Evolutionary conservation across 2,113 vertebrate genomes (phyloP).

Genomic region (Neodon shergylaensis): DNA sequence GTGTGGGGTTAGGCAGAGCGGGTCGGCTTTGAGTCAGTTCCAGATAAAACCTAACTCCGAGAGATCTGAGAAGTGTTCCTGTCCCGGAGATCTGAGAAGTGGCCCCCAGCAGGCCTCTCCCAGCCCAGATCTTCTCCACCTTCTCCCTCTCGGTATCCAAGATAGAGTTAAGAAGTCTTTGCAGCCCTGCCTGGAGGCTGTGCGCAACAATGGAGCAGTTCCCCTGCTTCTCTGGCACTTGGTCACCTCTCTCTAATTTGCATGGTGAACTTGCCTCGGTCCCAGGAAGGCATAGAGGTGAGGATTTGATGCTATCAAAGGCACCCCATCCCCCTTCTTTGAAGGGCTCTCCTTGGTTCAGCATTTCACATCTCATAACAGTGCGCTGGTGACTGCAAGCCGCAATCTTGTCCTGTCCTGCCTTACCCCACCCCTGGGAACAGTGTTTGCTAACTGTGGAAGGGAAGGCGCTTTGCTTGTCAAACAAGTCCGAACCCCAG

Average conservation of each 20-base stretch:
- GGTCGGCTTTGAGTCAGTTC: not conserved
- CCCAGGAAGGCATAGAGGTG: not conserved
- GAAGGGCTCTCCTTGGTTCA: not conserved
- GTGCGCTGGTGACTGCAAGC: not conserved
- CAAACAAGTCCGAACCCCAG: conserved; percentile 54
- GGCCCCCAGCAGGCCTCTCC: not conserved
- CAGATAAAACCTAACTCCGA: not conserved
- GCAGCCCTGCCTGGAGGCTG: not conserved
- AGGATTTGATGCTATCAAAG: not conserved
- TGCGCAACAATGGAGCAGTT: not conserved
- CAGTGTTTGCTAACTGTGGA: not conserved
- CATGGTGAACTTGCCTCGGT: not conserved
- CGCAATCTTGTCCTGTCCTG: rapidly evolving
- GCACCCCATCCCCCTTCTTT: not conserved
- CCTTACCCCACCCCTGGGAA: not conserved
- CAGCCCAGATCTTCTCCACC: not conserved
- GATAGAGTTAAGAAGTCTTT: not conserved
- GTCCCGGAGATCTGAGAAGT: not conserved
- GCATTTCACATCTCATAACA: not conserved
- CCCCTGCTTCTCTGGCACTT: rapidly evolving
- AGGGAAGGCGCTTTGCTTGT: conserved; percentile 16
- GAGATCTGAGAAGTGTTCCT: not conserved
- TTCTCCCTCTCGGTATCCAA: not conserved
- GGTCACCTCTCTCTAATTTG: not conserved
- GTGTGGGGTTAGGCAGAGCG: not conserved